Conservation (phyloP, 2,797 vertebrate species). For the Mus caroli region DNA sequence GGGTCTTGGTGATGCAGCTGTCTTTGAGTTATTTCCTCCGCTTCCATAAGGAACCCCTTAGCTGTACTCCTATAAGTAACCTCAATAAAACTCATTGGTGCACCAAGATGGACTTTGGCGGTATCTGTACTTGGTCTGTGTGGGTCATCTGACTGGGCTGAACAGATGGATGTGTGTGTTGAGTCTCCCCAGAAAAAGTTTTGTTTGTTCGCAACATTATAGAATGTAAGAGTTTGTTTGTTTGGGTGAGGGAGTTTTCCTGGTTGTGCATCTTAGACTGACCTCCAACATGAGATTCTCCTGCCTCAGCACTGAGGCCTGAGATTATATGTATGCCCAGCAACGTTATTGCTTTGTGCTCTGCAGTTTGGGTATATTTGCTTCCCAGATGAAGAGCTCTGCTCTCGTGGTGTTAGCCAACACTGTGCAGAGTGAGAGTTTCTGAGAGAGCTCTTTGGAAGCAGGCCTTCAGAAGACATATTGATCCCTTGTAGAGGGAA, state of each 20-base stretch:
- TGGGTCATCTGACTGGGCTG: no score
- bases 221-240: neutral
- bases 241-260: neutral
- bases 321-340: neutral
- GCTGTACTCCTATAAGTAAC: neutral
- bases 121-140: neutral
- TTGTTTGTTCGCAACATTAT: neutral
- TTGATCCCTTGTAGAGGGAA: neutral
- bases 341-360: neutral
- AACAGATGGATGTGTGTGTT: neutral
- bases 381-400: conserved; percentile 20
- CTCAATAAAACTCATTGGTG: neutral
- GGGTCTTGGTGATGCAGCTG: neutral
- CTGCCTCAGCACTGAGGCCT: neutral
- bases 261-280: neutral
- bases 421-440: neutral
- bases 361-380: neutral
- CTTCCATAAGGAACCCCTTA: neutral
- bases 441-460: neutral
- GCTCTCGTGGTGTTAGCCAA: neutral
- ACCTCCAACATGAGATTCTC: neutral
- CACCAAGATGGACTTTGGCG: neutral
- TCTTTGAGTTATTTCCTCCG: neutral
- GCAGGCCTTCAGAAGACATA: neutral
- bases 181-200: neutral